These are phyloP conservation scores for Dermolepida albohirtum DNA, from an alignment of 2,888 invertebrate genomes.

Conservation along the genomic window DNA sequence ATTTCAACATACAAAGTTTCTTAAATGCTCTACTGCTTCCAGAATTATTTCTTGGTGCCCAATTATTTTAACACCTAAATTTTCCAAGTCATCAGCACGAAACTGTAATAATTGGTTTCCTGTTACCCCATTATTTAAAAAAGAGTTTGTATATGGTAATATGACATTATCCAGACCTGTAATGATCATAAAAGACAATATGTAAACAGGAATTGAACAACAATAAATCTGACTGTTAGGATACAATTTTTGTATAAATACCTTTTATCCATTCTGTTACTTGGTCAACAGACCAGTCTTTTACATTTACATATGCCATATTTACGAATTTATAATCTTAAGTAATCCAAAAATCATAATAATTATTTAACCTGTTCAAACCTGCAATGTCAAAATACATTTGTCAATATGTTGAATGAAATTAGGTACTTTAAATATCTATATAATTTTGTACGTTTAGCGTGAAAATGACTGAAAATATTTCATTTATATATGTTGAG, in stretches of 20 bases:
- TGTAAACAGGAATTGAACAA: conserved; percentile 10
- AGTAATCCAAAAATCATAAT: neutral
- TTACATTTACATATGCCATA: conserved; percentile 87
- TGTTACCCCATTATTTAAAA: conserved; percentile 83
- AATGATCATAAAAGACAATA: conserved; percentile 8
- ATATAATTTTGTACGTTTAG: too few species aligned
- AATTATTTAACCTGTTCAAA: conserved; percentile 30
- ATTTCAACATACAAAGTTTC: conserved; percentile 81
- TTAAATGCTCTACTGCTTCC: conserved; percentile 90
- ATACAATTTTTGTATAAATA: conserved; percentile 59
- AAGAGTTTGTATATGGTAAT: conserved; percentile 82
- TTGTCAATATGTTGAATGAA: conserved; percentile 3
- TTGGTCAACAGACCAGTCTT: conserved; percentile 91
- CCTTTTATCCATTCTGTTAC: conserved; percentile 93
- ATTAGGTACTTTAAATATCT: neutral
- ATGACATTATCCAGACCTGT: conserved; percentile 84
- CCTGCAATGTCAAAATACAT: conserved; percentile 36
- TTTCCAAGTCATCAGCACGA: conserved; percentile 88
- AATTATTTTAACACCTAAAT: conserved; percentile 85
- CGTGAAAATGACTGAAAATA: too few species aligned
- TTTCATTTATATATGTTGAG: too few species aligned
- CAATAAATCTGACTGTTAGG: conserved; percentile 13
- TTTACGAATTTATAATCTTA: conserved; percentile 38
- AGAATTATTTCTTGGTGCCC: conserved; percentile 95
- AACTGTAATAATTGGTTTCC: conserved; percentile 87